Percentiles rank a stretch among this genome's conserved stretches.
Conservation (phyloP, 2,888 invertebrate genomes). For the Gandaritis pyraliata region DNA sequence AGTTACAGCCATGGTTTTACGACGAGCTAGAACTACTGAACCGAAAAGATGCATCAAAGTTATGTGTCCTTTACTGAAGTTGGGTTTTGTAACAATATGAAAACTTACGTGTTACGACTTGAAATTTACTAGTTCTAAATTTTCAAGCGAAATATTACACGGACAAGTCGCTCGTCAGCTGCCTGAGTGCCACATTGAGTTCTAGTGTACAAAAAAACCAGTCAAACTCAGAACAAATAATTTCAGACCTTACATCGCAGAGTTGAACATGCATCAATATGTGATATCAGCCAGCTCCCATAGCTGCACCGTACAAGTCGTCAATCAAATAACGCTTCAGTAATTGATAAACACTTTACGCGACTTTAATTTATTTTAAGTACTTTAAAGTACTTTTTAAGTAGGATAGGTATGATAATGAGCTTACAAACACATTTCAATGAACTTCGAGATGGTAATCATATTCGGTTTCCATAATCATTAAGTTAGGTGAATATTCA, state of each 20-base stretch:
- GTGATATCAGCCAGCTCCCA: too few species aligned
- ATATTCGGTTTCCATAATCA: constrained; percentile 34
- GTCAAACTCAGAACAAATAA: too few species aligned
- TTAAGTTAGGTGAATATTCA: constrained; percentile 47
- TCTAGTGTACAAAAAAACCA: too few species aligned
- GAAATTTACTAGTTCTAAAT: not conserved
- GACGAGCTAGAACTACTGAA: constrained; percentile 29
- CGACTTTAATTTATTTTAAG: too few species aligned
- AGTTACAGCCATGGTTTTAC: constrained; percentile 37
- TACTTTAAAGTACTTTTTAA: constrained; percentile 1
- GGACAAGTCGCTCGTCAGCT: not conserved
- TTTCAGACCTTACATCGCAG: too few species aligned
- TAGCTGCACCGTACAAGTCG: too few species aligned
- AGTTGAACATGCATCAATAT: too few species aligned
- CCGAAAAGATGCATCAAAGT: constrained; percentile 23
- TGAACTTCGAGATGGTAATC: constrained; percentile 16
- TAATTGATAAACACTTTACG: too few species aligned
- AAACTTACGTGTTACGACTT: constrained; percentile 3
- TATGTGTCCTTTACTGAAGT: constrained; percentile 1
- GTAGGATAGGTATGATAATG: not conserved
- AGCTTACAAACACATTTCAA: constrained; percentile 16
- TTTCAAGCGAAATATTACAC: not conserved
- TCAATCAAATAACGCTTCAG: too few species aligned
- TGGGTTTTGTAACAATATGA: constrained; percentile 8
- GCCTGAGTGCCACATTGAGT: too few species aligned